Evolutionary conservation across 1,140 invertebrate species (phyloP).

Genomic region (Helicoverpa armigera): DNA sequence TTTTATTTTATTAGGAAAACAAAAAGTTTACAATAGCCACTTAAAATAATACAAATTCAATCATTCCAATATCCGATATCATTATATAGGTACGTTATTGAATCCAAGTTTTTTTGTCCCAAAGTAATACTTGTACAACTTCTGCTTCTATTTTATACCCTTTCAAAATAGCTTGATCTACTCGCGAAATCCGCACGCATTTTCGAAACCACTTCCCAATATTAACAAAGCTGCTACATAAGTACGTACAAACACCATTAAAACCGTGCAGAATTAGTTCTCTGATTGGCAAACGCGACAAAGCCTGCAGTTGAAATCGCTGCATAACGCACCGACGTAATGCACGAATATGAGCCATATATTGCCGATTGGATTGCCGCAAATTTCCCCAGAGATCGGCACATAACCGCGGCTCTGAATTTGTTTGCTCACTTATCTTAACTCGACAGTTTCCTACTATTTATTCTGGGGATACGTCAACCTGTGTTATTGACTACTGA

Average conservation of each 20-base stretch:
- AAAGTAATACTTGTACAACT: too few relatives aligned
- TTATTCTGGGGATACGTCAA: background rate
- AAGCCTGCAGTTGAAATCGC: slow-evolving; percentile 8
- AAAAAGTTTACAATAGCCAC: too few relatives aligned
- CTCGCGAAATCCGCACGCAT: too few relatives aligned
- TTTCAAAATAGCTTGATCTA: too few relatives aligned
- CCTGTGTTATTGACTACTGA: too few relatives aligned
- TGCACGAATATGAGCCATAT: slow-evolving; percentile 53
- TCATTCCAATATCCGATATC: too few relatives aligned
- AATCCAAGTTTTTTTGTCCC: too few relatives aligned
- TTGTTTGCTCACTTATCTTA: slow-evolving; percentile 47
- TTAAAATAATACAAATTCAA: too few relatives aligned
- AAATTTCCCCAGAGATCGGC: slow-evolving; percentile 53
- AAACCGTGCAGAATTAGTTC: background rate
- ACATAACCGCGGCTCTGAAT: slow-evolving; percentile 43
- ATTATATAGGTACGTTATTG: too few relatives aligned
- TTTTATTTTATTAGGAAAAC: too few relatives aligned
- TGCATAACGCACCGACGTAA: slow-evolving; percentile 10
- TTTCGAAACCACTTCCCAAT: too few relatives aligned
- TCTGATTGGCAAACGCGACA: slow-evolving; percentile 14
- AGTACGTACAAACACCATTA: background rate
- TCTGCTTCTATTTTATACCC: too few relatives aligned
- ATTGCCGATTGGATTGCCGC: slow-evolving; percentile 44
- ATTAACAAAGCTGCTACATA: background rate
- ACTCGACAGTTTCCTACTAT: background rate